Conservation (phyloP, 2,797 vertebrate species). For the Pseudocheirus occidentalis region DNA sequence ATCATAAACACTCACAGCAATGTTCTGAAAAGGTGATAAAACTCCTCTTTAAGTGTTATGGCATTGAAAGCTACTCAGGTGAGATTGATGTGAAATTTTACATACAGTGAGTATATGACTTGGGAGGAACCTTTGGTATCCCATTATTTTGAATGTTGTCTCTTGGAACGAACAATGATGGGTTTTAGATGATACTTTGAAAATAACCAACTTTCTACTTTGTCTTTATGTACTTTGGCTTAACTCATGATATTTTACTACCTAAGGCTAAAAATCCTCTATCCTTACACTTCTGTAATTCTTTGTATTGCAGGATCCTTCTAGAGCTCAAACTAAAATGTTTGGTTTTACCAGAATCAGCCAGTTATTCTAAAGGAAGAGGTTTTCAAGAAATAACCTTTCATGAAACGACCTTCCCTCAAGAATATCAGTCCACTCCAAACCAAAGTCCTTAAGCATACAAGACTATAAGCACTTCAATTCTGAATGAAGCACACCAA, state of each 20-base stretch:
- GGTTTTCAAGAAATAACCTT: not conserved
- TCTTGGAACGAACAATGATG: not conserved
- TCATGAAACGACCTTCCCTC: not conserved
- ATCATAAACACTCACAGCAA: conserved; percentile 4
- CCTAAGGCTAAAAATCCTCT: not conserved
- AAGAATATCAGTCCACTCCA: not conserved
- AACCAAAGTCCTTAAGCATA: not conserved
- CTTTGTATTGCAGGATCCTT: not conserved
- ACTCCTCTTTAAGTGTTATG: conserved; percentile 22
- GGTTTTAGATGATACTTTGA: not conserved
- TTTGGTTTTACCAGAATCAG: not conserved
- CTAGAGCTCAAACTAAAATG: not conserved
- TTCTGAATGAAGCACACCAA: not conserved
- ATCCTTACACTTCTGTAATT: not conserved
- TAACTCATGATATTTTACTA: not conserved
- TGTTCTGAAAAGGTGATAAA: not conserved
- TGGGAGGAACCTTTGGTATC: not conserved
- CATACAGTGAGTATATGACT: not conserved
- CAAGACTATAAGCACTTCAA: not conserved
- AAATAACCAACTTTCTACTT: conserved; percentile 3
- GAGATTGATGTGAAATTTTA: not conserved
- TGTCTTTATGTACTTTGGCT: not conserved
- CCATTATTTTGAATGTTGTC: not conserved
- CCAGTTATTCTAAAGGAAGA: not conserved
- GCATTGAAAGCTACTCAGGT: not conserved